phyloP scores from a whole-genome alignment of 2,888 invertebrate genomes.

The Sialis fuliginosa region DNA sequence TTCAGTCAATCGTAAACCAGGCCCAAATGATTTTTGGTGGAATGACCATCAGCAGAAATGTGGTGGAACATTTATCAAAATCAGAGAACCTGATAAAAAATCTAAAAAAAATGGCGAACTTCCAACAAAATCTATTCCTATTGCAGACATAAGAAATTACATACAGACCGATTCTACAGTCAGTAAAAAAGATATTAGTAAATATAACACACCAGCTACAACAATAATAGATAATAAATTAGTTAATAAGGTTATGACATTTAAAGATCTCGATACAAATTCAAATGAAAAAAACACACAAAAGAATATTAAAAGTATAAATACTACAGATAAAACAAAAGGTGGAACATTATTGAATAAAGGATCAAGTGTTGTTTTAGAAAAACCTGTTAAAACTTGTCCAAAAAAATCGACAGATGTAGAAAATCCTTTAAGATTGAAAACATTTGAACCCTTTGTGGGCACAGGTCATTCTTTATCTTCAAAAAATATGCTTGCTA shows the following conservation, averaged over 20 bases:
- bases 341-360: neutral
- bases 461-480: slow-evolving; percentile 10
- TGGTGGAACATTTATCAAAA: slow-evolving; percentile 71
- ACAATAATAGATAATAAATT: neutral
- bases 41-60: slow-evolving; percentile 54
- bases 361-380: neutral
- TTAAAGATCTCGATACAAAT: neutral
- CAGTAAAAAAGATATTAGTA: no score
- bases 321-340: neutral
- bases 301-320: neutral
- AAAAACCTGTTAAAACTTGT: slow-evolving; percentile 3
- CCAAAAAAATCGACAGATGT: neutral
- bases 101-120: slow-evolving; percentile 7
- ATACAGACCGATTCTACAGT: neutral
- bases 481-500: no score
- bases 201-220: neutral
- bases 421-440: neutral
- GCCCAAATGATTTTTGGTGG: slow-evolving; percentile 79
- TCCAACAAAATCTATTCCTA: slow-evolving; percentile 1
- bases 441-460: slow-evolving; percentile 6
- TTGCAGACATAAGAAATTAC: slow-evolving; percentile 7
- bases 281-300: neutral
- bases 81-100: slow-evolving; percentile 51
- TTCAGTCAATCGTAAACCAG: slow-evolving; percentile 74
- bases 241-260: neutral